Evolutionary conservation across 2,888 invertebrate genomes (phyloP), one percentile per base, ranked within the genome.

Genomic region (Aspidapion aeneum): DNA sequence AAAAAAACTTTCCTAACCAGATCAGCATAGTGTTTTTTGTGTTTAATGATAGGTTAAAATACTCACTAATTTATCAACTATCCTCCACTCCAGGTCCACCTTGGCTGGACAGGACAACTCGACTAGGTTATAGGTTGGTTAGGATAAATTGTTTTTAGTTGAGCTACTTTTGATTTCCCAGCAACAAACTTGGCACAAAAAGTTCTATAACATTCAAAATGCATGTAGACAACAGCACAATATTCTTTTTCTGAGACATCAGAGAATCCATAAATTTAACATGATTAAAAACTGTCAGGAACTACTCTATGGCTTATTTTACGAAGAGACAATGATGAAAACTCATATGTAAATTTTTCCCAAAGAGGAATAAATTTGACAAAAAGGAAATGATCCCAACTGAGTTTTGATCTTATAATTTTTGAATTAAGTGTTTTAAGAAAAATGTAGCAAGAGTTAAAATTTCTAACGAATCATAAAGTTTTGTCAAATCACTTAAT

Each of bases 141-240:
- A n/a, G n/a, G n/a, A n/a, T n/a, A n/a, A n/a, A 54, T 17, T 12
- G 12, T 54, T 18, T 54, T 54, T 9, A 54, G 9, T 9, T 9
- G 55, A 18, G 55, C 55, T 12, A 54, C 55, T 17, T 18, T 63
- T 17, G 22, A 48, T 64, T 64, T 19, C 22, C 1, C n/a, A 21
- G 54, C 19, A 54, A 56, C 55, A 54, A 54, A 54, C 7, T 16
- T 7, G 7, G 17, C 55, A 7, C 17, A 12, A 18, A 54, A 7
- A 7, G 9, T 12, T 7, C 9, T 9, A 54, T 54, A 12, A 9
- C 16, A 16, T 17, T 54, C 16, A 12, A 18, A 16, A 18, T 17
- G 55, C 7, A 54, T 12, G 18, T 54, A 54, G 16, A 54, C 55
- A 9, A 54, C 16, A 18, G 55, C 55, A 17, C 16, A 9, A 18